Evolutionary conservation across 2,888 invertebrate species (phyloP), one percentile per base, ranked within the genome.

Genomic region (Amphipoea oculea): DNA sequence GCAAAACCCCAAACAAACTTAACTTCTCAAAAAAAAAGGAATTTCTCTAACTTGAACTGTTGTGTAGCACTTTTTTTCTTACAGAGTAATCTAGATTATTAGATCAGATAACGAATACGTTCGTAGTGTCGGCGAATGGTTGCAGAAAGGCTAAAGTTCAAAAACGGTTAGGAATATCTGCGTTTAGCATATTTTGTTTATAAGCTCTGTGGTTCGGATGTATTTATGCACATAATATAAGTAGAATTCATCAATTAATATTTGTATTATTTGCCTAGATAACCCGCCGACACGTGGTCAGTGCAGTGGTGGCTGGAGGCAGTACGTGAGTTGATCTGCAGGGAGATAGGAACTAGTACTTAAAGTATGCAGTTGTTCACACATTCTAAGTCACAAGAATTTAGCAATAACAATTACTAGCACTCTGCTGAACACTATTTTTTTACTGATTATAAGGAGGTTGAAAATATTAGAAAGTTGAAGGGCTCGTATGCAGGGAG

Each of bases 61-160:
- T 79, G 57, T 72, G 74, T 67, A 42, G 48, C 23, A 36, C 14
- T 3, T 60, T 70, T 69, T 79, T 73, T 45, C 20, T 40, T 73
- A 66, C 45, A 17, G 2, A 20, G 36, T 57, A 78, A 83, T 74
- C 66, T 82, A 70, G 86, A 85, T 80, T 57, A 85, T 81, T 51
- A 60, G 63, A 86, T 76, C 29, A 70, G 82, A 86, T 86, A 73
- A 69, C 73, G 40, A 69, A 76, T 70, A 69, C 63, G 29, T 48
- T 68, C 48, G 60, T 65, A 62, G 72, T 45, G 74, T 48, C 20
- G 54, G 60, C 17, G 5, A 57, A 76, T 81, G 73, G 66, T 66
- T 73, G 69, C 63, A 69, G 20, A 17, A 66, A 86, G 62, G 76
- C 4, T 66, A 76, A 76, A 86, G 82, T 81, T 85, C 73, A 86